Evolutionary conservation across 2,113 vertebrate species (phyloP).

Genomic region (Lontra canadensis): DNA sequence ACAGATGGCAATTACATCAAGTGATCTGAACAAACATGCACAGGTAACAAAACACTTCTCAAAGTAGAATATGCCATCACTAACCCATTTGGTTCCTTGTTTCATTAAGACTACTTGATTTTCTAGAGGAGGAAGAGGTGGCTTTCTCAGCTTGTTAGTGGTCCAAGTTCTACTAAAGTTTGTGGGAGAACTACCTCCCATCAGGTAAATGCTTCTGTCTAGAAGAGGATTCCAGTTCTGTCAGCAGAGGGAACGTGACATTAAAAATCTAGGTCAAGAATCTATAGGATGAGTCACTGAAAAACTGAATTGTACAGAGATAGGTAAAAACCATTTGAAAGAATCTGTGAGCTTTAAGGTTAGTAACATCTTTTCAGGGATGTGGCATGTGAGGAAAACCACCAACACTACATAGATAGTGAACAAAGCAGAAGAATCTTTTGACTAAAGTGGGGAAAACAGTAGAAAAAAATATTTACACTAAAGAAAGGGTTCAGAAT

Average conservation of each 20-base stretch:
- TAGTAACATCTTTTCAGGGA: not conserved
- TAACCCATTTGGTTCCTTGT: not conserved
- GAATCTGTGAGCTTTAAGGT: not conserved
- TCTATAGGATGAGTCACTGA: not conserved
- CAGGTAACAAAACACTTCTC: not conserved
- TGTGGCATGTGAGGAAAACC: not conserved
- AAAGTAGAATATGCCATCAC: not conserved
- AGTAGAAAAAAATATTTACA: conserved; percentile 78
- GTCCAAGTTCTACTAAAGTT: not conserved
- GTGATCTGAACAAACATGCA: not conserved
- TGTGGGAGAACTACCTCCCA: not conserved
- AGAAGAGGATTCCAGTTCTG: not conserved
- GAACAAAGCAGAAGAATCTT: not conserved
- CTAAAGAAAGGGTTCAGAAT: not conserved
- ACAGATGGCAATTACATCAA: not conserved
- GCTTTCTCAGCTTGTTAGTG: not conserved
- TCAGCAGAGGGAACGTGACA: not conserved
- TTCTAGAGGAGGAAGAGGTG: not conserved
- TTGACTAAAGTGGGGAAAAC: not conserved
- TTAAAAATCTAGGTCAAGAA: not conserved
- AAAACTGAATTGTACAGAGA: not conserved
- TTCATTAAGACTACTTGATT: not conserved
- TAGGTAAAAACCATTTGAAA: conserved; percentile 6
- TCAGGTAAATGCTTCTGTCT: not conserved
- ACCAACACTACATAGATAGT: not conserved